phyloP scores from a whole-genome alignment of 2,797 vertebrate species.

The Mionectes olivaceus region DNA sequence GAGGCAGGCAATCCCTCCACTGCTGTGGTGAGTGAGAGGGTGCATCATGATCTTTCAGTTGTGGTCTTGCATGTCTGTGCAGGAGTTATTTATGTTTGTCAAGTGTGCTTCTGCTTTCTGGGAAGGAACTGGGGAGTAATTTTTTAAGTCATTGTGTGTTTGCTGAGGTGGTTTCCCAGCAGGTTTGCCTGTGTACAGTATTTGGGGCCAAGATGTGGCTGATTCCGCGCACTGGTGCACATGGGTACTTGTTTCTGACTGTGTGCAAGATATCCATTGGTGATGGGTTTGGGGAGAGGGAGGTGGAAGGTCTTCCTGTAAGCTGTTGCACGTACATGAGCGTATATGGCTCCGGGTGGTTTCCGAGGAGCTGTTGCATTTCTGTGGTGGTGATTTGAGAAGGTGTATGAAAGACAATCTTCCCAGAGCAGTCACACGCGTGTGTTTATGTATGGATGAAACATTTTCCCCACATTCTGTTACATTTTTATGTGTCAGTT shows the following conservation, averaged over 20 bases:
- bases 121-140: neutral
- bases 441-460: neutral
- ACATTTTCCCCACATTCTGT: neutral
- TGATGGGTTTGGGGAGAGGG: neutral
- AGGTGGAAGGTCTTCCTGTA: neutral
- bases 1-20: neutral
- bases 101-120: neutral
- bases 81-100: neutral
- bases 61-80: neutral
- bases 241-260: neutral
- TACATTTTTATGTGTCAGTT: neutral
- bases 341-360: neutral
- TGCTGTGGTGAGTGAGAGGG: neutral
- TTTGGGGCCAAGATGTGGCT: neutral
- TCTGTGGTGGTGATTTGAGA: neutral
- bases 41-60: rapidly evolving
- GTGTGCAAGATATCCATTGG: neutral
- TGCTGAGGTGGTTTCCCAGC: neutral
- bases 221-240: neutral
- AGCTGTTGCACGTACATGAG: neutral
- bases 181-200: neutral
- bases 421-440: neutral
- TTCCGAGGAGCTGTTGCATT: neutral
- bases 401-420: neutral
- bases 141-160: neutral